A percentile compares a stretch with the other conserved stretches of the same genome.
phyloP scores from a whole-genome alignment of 1,140 invertebrate genomes.

The Tetramorium parvispinum region DNA sequence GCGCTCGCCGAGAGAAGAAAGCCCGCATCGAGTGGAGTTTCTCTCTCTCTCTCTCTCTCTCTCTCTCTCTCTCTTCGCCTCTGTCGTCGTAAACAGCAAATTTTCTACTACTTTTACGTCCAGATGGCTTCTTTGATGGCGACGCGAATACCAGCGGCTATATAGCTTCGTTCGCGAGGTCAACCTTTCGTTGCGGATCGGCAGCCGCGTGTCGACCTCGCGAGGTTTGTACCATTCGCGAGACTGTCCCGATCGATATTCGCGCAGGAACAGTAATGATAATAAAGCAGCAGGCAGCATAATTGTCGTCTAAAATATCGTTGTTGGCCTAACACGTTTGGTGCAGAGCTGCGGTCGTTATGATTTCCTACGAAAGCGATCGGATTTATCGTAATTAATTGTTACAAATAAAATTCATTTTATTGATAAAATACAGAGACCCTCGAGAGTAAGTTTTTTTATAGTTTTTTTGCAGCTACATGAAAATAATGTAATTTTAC shows the following conservation, averaged over 20 bases:
- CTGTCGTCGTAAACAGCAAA: conserved; percentile 49
- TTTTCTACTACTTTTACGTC: conserved; percentile 43
- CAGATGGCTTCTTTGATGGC: conserved; percentile 51
- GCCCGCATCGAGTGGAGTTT: conserved; percentile 4
- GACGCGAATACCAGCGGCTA: conserved; percentile 10
- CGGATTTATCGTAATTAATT: neutral
- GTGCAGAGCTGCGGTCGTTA: neutral
- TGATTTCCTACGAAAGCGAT: neutral
- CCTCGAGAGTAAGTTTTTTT: neutral
- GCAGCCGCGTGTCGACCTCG: conserved; percentile 1
- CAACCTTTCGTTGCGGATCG: neutral
- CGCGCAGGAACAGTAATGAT: neutral
- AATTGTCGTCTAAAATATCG: neutral
- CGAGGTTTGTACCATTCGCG: neutral
- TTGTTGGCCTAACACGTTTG: neutral
- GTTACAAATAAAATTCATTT: neutral
- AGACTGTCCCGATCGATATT: neutral
- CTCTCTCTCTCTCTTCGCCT: neutral
- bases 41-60: neutral
- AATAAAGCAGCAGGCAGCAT: neutral
- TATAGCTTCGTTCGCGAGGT: conserved; percentile 18
- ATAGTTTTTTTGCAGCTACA: neutral
- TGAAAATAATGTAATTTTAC: neutral
- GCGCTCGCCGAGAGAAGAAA: conserved; percentile 20
- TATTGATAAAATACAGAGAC: neutral